Evolutionary conservation across 1,140 invertebrate species (phyloP), one percentile per base, ranked within the genome.

Genomic region (Leptinotarsa undecemlineata): DNA sequence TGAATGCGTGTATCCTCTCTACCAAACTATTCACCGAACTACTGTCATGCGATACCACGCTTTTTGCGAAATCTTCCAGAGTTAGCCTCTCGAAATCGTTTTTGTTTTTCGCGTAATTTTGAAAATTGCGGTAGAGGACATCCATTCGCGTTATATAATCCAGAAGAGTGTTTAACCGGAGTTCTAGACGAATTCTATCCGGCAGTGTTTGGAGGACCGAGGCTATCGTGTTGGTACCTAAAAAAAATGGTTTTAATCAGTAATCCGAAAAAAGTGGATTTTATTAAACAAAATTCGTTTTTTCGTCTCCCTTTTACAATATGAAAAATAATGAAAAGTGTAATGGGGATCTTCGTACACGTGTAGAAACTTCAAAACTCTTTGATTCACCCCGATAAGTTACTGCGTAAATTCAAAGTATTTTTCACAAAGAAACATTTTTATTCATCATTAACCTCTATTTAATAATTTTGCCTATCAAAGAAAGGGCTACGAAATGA

Each of bases 61-160:
- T 88, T 60, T 85, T 85, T 0, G 92, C 92, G 77, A 94, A 94
- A 77, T 91, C 89, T 78, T 91, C 84, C 33, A 94, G 78, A 0
- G 93, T 94, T 61, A 85, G 86, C 48, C 83, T 82, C 81, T 94
- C 92, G 48, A 90, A 86, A 47, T 88, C 84, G 51, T 78, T 75
- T 33, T 71, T 57, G 15, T 76, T 63, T 14, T 73, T 48, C 6
- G 20, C 84, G 79, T 91, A 92, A 23, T 86, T 83, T 6, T 87
- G 68, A 86, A 92, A 91, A 75, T 86, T 82, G 0, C 85, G 78
- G 71, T 91, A 89, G 1, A 87, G 85, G 3, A 87, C 86, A 0
- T 89, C 84, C 17, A 93, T 87, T 1, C 89, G 84, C n/a, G 86
- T 87, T 60, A 92, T 77, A 23, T 89, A 86, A 68, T 89, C 87